phyloP scores from a whole-genome alignment of 1,140 invertebrate species.

The Prorops nasuta region DNA sequence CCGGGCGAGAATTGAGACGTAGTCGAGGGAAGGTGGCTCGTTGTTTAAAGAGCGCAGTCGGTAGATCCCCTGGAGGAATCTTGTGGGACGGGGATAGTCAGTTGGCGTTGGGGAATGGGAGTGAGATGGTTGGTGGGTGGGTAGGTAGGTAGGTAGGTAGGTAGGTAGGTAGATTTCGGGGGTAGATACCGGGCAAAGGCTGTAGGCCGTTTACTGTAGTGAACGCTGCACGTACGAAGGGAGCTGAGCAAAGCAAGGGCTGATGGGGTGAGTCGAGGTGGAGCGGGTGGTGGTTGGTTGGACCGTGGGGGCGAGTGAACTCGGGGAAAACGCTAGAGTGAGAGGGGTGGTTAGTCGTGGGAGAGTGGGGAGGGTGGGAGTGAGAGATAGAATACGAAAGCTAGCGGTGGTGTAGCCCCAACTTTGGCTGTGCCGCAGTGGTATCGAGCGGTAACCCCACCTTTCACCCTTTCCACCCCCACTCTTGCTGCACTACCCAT shows the following conservation, averaged over 20 bases:
- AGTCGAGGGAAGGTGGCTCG: conserved; percentile 33
- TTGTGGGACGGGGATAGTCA: conserved; percentile 14
- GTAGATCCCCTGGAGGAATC: conserved; percentile 29
- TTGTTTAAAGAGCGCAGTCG: conserved; percentile 38
- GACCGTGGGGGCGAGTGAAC: neutral
- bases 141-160: neutral
- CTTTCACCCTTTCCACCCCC: conserved; percentile 29
- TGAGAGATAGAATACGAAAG: conserved; percentile 6
- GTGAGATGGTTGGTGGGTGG: conserved; percentile 1
- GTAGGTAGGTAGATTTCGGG: conserved; percentile 28
- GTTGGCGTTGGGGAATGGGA: no score
- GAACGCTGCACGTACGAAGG: conserved; percentile 11
- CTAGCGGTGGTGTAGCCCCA: conserved; percentile 34
- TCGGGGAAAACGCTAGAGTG: conserved; percentile 4
- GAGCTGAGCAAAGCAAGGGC: no score
- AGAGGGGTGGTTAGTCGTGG: conserved; percentile 1
- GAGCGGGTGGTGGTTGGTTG: neutral
- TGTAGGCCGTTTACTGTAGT: conserved; percentile 35
- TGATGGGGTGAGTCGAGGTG: no score
- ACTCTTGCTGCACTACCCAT: neutral
- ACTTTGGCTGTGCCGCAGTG: conserved; percentile 56
- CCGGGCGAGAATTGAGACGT: conserved; percentile 34
- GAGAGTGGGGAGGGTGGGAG: conserved; percentile 7
- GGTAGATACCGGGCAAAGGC: conserved; percentile 31
- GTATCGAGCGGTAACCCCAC: conserved; percentile 53